Conservation (phyloP, 2,113 vertebrate genomes). For the Podiceps cristatus region DNA sequence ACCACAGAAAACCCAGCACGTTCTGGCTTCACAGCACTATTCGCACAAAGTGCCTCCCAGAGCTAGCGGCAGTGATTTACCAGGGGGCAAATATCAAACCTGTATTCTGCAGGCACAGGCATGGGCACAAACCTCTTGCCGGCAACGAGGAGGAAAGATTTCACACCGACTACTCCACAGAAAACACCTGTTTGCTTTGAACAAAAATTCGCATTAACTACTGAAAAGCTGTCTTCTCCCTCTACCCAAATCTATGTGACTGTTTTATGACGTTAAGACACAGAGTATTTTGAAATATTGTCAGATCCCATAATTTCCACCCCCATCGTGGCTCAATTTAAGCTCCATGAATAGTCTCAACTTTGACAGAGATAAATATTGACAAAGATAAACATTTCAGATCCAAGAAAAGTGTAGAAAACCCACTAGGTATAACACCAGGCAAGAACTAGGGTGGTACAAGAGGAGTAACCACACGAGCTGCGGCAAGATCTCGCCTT, state of each 20-base stretch:
- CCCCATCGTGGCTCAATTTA: rapidly evolving
- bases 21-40: neutral
- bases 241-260: neutral
- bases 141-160: neutral
- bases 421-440: rapidly evolving
- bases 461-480: rapidly evolving
- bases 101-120: rapidly evolving
- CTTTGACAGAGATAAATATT: neutral
- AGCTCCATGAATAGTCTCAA: neutral
- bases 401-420: neutral
- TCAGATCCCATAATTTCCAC: neutral
- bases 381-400: neutral
- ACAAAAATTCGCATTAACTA: neutral
- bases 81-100: neutral
- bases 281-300: neutral
- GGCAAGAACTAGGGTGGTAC: rapidly evolving
- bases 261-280: neutral
- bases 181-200: neutral
- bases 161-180: neutral
- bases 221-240: neutral
- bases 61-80: neutral
- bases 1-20: neutral
- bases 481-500: neutral
- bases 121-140: neutral
- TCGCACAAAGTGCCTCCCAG: neutral